Percentiles rank a stretch among this genome's conserved stretches.
Evolutionary conservation across 2,797 vertebrate genomes (phyloP).

Genomic region (Urophycis tenuis): DNA sequence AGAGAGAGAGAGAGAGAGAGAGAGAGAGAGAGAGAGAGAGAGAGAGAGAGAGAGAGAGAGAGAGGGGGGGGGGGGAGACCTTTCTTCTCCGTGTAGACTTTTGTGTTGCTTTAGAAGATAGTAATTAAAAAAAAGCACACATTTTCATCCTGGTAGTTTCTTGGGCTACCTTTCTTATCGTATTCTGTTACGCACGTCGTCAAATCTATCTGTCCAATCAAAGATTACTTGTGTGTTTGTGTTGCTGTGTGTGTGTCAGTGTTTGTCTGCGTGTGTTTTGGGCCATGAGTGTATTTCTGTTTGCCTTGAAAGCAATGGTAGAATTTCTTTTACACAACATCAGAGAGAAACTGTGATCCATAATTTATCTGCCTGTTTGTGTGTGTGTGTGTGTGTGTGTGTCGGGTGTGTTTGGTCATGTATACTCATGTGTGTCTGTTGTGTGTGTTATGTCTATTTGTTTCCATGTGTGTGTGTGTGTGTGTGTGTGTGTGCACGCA

Average conservation of each 20-base stretch:
- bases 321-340: constrained; percentile 31
- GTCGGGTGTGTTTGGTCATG: constrained; percentile 7
- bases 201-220: neutral
- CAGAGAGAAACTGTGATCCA: constrained; percentile 47
- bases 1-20: too few relatives aligned
- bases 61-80: too few relatives aligned
- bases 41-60: too few relatives aligned
- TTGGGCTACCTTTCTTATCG: neutral
- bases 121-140: too few relatives aligned
- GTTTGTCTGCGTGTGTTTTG: neutral
- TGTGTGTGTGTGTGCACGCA: constrained; percentile 4
- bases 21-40: too few relatives aligned
- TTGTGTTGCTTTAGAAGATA: neutral
- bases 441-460: neutral
- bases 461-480: too few relatives aligned
- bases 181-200: neutral
- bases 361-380: constrained; percentile 43
- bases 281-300: neutral
- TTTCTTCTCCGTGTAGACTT: too few relatives aligned
- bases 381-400: constrained; percentile 5
- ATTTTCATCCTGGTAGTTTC: neutral
- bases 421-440: neutral
- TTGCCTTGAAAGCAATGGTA: constrained; percentile 14
- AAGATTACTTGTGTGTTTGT: neutral
- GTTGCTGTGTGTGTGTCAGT: neutral